A percentile compares a stretch with the other conserved stretches of the same genome.
Conservation (phyloP, 2,113 vertebrate species). For the Hemibates koningsi region DNA sequence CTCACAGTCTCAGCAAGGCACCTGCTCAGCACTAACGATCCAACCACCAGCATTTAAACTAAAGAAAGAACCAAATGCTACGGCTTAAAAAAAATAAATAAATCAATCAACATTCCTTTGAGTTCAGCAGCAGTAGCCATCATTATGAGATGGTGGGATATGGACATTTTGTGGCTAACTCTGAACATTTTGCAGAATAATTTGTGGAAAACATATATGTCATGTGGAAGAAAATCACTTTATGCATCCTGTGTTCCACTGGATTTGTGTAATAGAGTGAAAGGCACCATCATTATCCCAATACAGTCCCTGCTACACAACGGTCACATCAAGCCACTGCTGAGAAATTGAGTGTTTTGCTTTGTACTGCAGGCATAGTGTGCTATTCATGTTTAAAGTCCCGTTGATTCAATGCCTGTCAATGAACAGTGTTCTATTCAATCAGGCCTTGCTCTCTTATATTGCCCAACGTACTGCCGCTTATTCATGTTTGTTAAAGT, state of each 20-base stretch:
- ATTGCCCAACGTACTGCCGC: neutral
- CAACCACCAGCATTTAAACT: neutral
- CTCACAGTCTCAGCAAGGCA: neutral
- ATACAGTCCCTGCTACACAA: slow-evolving; percentile 3
- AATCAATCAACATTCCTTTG: neutral
- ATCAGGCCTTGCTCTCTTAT: neutral
- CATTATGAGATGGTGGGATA: neutral
- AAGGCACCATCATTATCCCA: slow-evolving; percentile 16
- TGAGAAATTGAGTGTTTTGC: slow-evolving; percentile 41
- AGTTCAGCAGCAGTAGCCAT: neutral
- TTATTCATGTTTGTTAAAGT: slow-evolving; percentile 13
- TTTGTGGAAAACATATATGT: neutral
- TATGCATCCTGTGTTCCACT: neutral
- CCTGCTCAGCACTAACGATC: neutral
- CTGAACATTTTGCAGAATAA: neutral
- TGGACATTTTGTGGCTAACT: neutral
- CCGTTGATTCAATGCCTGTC: slow-evolving; percentile 29
- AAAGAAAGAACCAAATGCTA: neutral
- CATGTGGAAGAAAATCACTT: neutral
- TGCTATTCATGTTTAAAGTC: slow-evolving; percentile 46
- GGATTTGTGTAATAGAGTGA: slow-evolving; percentile 14
- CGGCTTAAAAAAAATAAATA: neutral
- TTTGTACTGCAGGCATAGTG: slow-evolving; percentile 29
- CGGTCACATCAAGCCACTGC: slow-evolving; percentile 10
- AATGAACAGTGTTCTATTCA: slow-evolving; percentile 7